Evolutionary conservation across 2,888 invertebrate genomes (phyloP).

Genomic region (Ashinkailepas kermadecensis): DNA sequence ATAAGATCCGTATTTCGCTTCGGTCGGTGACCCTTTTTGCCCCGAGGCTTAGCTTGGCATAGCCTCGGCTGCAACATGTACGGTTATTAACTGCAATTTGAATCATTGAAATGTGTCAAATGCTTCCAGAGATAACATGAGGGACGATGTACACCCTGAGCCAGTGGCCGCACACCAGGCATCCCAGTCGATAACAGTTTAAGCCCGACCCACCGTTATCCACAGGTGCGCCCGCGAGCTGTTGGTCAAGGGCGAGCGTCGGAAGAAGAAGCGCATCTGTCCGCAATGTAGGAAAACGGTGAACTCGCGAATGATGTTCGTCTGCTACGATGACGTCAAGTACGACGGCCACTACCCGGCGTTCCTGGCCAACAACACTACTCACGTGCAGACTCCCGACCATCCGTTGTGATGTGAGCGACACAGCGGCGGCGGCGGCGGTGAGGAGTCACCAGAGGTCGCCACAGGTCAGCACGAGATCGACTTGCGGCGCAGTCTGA

Average conservation of each 20-base stretch:
- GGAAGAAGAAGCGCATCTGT: slow-evolving; percentile 57
- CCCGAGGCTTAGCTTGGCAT: no score
- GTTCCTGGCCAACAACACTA: slow-evolving; percentile 23
- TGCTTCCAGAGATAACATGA: no score
- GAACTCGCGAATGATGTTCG: slow-evolving; percentile 57
- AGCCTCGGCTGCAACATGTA: no score
- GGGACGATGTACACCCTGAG: no score
- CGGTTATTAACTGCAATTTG: no score
- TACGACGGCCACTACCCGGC: slow-evolving; percentile 29
- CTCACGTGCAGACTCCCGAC: slow-evolving; percentile 24
- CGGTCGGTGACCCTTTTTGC: no score
- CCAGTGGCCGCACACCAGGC: no score
- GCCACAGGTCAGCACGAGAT: no score
- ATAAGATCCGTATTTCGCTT: no score
- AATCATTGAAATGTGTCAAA: no score
- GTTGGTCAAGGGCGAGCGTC: slow-evolving; percentile 55
- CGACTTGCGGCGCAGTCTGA: neutral
- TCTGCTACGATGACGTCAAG: slow-evolving; percentile 43
- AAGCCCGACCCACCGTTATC: no score
- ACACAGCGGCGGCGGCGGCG: neutral
- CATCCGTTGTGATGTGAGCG: slow-evolving; percentile 16
- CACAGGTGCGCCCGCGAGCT: slow-evolving; percentile 61
- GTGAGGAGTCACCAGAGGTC: neutral
- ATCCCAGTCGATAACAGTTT: no score
- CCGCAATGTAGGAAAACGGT: slow-evolving; percentile 63